Evolutionary conservation across 2,797 vertebrate genomes (phyloP).

Genomic region (Aplochiton taeniatus): DNA sequence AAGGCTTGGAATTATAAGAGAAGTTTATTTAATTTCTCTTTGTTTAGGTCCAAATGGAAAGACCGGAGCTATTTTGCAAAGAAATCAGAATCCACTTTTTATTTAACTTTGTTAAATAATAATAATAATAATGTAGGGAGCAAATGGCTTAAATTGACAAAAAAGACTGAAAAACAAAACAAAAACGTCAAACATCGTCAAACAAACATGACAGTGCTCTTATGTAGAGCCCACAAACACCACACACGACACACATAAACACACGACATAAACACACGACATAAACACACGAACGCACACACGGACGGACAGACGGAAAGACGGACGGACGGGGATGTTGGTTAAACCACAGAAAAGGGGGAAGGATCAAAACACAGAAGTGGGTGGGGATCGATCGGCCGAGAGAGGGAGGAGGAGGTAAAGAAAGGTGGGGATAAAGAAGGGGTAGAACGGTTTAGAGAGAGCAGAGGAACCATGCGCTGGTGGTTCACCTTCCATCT

Average conservation of each 20-base stretch:
- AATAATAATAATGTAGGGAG: no score
- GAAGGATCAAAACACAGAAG: constrained; percentile 32
- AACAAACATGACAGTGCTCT: constrained; percentile 51
- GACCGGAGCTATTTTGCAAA: no score
- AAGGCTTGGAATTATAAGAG: no score
- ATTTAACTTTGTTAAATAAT: not conserved
- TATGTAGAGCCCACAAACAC: constrained; percentile 52
- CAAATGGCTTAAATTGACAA: constrained; percentile 56
- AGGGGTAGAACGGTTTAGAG: constrained; percentile 32
- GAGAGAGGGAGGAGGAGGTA: constrained; percentile 36
- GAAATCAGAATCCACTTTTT: no score
- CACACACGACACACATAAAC: constrained; percentile 57
- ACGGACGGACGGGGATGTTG: constrained; percentile 51
- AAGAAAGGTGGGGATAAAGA: constrained; percentile 44
- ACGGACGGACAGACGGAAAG: constrained; percentile 45
- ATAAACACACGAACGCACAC: not conserved
- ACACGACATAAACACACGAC: constrained; percentile 28
- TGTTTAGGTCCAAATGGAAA: no score
- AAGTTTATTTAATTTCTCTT: no score
- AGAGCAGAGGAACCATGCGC: constrained; percentile 84
- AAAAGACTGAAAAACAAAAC: constrained; percentile 26
- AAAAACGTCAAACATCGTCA: constrained; percentile 36
- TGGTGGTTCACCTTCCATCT: constrained; percentile 89
- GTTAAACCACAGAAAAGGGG: constrained; percentile 66
- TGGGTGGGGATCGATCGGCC: not conserved